Base-by-base conservation (phyloP, 1,140 invertebrate species). In the Uloborus diversus region DNA sequence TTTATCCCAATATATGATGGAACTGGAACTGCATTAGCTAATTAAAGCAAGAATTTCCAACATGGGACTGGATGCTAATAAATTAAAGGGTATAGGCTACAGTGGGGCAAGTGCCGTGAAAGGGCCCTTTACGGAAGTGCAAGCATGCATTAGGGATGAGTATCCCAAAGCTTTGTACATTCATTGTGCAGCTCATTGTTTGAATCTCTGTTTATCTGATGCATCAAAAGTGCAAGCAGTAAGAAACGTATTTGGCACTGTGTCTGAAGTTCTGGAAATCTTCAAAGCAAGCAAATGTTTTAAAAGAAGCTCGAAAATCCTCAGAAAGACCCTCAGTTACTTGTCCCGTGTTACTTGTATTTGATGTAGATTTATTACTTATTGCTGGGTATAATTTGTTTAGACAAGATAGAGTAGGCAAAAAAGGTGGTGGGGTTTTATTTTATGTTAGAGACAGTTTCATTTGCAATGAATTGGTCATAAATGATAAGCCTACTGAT, bases 111-210 rank as follows among this genome's bases (percentile, higher is more conserved):
- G 5, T 13, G 59, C 30, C 5, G 30, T 62, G 59, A 62, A 28
- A 9, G 59, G 59, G 4, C 5, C 7, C 4, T 62, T 28, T 33
- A 25, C 20, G 30, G 59, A 28, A 7, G 59, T 62, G 32, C 20
- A 23, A 35, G 42, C 64, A 7, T 17, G 35, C 11, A 42, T 66
- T 5, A 42, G 20, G 4, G 32, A 7, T 4, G 11, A 42, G 32
- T 47, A 66, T 25, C 64, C 64, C 23, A 25, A 30, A 28, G 61
- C 20, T 9, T 13, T 28, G 9, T 64, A 28, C 32, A 25, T 25
- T 28, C 64, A 66, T 42, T 66, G 64, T 66, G 32, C 25, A 4
- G 64, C 64, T 11, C 64, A 66, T 66, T n/a, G 4, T 9, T 35
- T 66, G 4, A 66, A 66, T 42, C 42, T 66, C 20, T 30, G 35